phyloP scores from a whole-genome alignment of 2,113 vertebrate species.

The Synodontis membranacea region DNA sequence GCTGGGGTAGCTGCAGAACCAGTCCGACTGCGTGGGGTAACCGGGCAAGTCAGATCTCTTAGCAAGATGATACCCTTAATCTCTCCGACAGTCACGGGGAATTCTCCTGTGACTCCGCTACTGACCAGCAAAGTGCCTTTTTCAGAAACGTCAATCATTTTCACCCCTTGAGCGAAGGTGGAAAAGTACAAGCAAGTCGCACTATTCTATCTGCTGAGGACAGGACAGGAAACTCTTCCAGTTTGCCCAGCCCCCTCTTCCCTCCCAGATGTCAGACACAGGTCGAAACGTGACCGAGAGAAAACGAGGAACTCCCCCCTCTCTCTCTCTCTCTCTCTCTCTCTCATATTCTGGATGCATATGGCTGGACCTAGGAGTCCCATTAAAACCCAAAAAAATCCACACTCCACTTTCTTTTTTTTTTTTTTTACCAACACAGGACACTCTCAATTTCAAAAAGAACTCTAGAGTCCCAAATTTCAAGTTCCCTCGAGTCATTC shows the following conservation, averaged over 20 bases:
- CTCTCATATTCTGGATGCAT: neutral
- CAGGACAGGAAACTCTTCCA: constrained; percentile 42
- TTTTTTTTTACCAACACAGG: neutral
- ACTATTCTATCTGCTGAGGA: constrained; percentile 25
- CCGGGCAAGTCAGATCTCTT: neutral
- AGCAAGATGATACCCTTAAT: neutral
- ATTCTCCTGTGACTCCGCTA: neutral
- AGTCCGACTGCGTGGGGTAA: constrained; percentile 38
- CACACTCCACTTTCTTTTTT: neutral
- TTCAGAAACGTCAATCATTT: neutral
- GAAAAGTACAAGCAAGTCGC: neutral
- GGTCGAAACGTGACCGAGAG: constrained; percentile 32
- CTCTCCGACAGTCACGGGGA: neutral
- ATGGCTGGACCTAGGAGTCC: constrained; percentile 35
- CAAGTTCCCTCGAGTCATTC: constrained; percentile 23
- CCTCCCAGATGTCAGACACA: constrained; percentile 43
- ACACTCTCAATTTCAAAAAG: neutral
- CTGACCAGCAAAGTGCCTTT: neutral
- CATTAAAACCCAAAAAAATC: constrained; percentile 57
- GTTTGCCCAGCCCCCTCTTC: constrained; percentile 8
- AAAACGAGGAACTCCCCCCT: constrained; percentile 29
- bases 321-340: neutral
- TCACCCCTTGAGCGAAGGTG: neutral
- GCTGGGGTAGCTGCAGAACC: constrained; percentile 38
- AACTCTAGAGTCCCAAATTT: neutral